Percentiles rank a stretch among this genome's conserved stretches.
Evolutionary conservation across 2,113 vertebrate species (phyloP).

Genomic region (Callionymus lyra): DNA sequence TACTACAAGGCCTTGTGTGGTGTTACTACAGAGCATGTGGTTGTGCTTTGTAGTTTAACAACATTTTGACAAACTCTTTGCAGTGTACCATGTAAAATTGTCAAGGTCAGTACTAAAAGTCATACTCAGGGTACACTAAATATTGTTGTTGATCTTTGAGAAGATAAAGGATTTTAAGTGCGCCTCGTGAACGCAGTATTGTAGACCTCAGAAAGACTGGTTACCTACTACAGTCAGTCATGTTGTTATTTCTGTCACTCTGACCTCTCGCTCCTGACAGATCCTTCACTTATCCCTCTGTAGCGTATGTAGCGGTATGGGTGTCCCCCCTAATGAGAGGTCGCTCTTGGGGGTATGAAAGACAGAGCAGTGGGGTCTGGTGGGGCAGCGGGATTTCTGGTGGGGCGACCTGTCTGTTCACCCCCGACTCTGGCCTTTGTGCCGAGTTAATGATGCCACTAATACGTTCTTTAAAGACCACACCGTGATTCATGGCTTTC

Average conservation of each 20-base stretch:
- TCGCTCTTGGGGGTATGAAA: slow-evolving; percentile 35
- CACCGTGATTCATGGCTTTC: slow-evolving; percentile 96
- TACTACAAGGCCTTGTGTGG: too few relatives aligned
- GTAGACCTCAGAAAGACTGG: too few relatives aligned
- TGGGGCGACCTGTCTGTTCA: slow-evolving; percentile 65
- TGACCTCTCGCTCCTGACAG: slow-evolving; percentile 3
- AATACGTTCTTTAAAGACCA: slow-evolving; percentile 72
- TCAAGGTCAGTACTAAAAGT: too few relatives aligned
- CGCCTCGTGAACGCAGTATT: too few relatives aligned
- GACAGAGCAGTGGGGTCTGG: slow-evolving; percentile 21
- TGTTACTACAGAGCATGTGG: too few relatives aligned
- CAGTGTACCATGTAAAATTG: too few relatives aligned
- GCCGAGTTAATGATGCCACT: slow-evolving; percentile 72
- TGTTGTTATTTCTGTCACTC: too few relatives aligned
- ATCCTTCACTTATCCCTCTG: slow-evolving; percentile 11
- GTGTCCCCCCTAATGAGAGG: slow-evolving; percentile 46
- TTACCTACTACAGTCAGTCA: background rate
- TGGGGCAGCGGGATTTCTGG: slow-evolving; percentile 41
- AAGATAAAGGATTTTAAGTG: too few relatives aligned
- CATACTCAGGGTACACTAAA: too few relatives aligned
- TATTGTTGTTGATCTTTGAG: too few relatives aligned
- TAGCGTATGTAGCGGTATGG: slow-evolving; percentile 16
- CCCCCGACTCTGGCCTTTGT: slow-evolving; percentile 64
- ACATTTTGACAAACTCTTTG: too few relatives aligned
- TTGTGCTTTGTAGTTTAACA: too few relatives aligned